phyloP scores from a whole-genome alignment of 1,140 invertebrate species.

The Drosophila kepulauana region DNA sequence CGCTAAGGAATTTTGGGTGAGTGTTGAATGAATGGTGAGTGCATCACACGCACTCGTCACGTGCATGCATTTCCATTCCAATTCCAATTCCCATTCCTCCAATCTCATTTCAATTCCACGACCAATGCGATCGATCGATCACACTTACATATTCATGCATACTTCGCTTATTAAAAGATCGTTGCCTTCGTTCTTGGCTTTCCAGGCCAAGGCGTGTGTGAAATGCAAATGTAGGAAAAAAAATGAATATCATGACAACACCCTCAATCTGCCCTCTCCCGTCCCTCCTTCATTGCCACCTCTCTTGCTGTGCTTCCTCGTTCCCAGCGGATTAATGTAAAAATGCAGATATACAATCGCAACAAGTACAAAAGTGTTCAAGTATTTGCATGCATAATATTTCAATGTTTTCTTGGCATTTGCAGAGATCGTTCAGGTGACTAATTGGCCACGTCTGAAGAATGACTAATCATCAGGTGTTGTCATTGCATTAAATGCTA shows the following conservation, averaged over 20 bases:
- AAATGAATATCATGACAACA: constrained; percentile 60
- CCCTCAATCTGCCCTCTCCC: constrained; percentile 48
- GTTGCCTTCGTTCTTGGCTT: constrained; percentile 68
- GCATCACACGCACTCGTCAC: constrained; percentile 65
- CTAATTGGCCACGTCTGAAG: constrained; percentile 53
- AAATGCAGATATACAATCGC: constrained; percentile 45
- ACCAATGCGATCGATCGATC: constrained; percentile 55
- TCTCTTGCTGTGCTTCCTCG: background rate
- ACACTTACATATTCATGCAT: constrained; percentile 25
- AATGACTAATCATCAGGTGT: constrained; percentile 58
- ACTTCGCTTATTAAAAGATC: constrained; percentile 59
- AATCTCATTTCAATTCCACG: constrained; percentile 48
- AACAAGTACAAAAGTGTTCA: constrained; percentile 39
- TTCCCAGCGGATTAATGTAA: constrained; percentile 47
- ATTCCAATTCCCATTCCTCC: constrained; percentile 4
- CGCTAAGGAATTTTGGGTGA: constrained; percentile 68
- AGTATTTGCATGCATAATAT: constrained; percentile 58
- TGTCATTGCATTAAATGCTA: constrained; percentile 37
- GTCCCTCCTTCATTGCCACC: background rate
- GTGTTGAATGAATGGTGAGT: constrained; percentile 37
- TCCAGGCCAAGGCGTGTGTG: constrained; percentile 79
- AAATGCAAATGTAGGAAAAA: constrained; percentile 56
- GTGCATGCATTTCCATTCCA: constrained; percentile 56
- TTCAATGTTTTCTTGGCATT: constrained; percentile 46
- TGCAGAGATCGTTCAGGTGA: constrained; percentile 60